Evolutionary conservation across 2,888 invertebrate genomes (phyloP), one percentile per base, ranked within the genome.

Genomic region (Dysmachus trigonus): DNA sequence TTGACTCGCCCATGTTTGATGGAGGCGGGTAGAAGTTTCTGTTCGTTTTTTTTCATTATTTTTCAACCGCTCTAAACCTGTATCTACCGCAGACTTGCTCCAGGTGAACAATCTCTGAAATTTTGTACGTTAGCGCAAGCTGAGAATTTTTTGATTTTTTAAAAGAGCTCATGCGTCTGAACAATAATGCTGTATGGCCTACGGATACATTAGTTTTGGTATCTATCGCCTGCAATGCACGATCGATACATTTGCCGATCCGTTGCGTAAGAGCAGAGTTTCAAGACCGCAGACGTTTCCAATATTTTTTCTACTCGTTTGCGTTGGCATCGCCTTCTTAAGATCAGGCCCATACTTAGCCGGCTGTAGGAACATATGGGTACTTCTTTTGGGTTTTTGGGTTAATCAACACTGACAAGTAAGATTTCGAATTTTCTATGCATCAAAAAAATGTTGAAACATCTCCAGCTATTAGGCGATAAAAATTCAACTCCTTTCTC

Each of bases 21-120:
- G 81, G 53, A 81, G 53, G 81, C 81, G 81, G 81, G 81, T 18
- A 30, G 62, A 8, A 31, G 81, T 81, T 81, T 51, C n/a, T 77
- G n/a, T n/a, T n/a, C n/a, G n/a, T 77, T 41, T 38, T 77, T 47
- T 27, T 77, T 77, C 15, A 6, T 62, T 62, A 27, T 27, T 62
- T 62, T 62, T 62, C 62, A 62, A 10, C 27, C 62, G 62, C 22
- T 62, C 62, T 62, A 62, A 62, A 62, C 62, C 62, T 62, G 62
- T 62, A 62, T 62, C 62, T 62, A 8, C 22, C 22, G 62, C 62
- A 62, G 22, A 62, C 62, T 62, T 62, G 73, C 30, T 47, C 30
- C 77, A 77, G 77, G 77, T 77, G 41, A 77, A 77, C 47, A 77
- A 41, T 77, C 77, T 77, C 30, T 77, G 51, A 41, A 27, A 47